phyloP scores from a whole-genome alignment of 2,113 vertebrate species.

The Spilogale gracilis region DNA sequence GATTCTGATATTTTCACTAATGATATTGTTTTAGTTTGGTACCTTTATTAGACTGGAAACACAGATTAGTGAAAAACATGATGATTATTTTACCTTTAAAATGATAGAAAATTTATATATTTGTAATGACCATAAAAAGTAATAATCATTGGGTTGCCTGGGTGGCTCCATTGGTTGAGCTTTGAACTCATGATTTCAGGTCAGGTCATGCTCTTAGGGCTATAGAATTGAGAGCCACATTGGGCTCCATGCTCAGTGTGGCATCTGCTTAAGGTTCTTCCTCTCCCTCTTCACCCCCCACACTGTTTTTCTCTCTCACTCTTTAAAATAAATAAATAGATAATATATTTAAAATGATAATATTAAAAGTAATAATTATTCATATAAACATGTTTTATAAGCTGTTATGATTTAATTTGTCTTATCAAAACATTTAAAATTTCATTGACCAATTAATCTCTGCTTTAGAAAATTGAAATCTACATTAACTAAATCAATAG shows the following conservation, averaged over 20 bases:
- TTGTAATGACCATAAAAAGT: background rate
- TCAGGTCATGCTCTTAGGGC: background rate
- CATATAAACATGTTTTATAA: slow-evolving; percentile 27
- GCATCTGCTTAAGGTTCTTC: background rate
- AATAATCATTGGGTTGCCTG: background rate
- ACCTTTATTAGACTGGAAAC: slow-evolving; percentile 8
- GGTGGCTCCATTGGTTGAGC: background rate
- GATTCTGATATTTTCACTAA: slow-evolving; percentile 4
- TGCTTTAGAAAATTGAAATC: slow-evolving; percentile 57
- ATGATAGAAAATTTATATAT: slow-evolving; percentile 3
- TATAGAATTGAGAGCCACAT: background rate
- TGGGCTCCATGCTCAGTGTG: background rate
- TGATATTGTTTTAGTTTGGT: slow-evolving; percentile 41
- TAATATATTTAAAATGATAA: background rate
- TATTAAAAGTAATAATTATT: slow-evolving; percentile 10
- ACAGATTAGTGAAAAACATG: background rate
- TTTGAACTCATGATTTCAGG: background rate
- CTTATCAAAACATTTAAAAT: slow-evolving; percentile 30
- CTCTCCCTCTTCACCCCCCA: background rate
- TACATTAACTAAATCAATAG: slow-evolving; percentile 22
- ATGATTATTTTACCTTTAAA: slow-evolving; percentile 5
- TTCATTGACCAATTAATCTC: background rate
- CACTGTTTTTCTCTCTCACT: background rate
- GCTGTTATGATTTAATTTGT: background rate
- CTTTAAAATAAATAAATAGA: background rate